Conservation (phyloP, 2,888 invertebrate species). For the Dryocosmus kuriphilus region DNA sequence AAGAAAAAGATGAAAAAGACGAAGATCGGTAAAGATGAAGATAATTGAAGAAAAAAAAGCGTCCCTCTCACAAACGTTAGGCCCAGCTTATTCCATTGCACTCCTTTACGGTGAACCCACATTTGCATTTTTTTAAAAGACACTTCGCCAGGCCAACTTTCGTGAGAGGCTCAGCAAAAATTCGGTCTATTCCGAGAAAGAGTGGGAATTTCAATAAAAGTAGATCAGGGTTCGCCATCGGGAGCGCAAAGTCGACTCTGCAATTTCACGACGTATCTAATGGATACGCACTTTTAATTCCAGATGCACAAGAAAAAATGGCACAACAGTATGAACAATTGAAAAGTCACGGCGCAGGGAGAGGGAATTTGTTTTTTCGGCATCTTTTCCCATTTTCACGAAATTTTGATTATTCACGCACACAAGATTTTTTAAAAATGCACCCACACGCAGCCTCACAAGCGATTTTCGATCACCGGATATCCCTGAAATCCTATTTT, state of each 20-base stretch:
- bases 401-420: constrained; percentile 22
- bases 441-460: constrained; percentile 37
- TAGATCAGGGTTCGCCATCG: constrained; percentile 32
- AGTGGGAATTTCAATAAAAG: constrained; percentile 18
- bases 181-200: constrained; percentile 19
- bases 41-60: background rate
- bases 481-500: constrained; percentile 39
- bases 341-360: background rate
- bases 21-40: background rate
- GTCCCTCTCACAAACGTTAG: constrained; percentile 9
- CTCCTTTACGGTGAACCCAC: background rate
- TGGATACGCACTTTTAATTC: constrained; percentile 33
- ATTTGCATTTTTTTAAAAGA: constrained; percentile 35
- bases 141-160: constrained; percentile 8
- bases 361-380: background rate
- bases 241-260: constrained; percentile 36
- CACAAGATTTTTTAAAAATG: constrained; percentile 13
- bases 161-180: background rate
- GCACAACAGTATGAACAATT: background rate
- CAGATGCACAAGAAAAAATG: constrained; percentile 28
- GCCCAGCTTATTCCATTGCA: background rate
- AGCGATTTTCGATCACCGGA: constrained; percentile 36
- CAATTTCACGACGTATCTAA: constrained; percentile 14
- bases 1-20: background rate
- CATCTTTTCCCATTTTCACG: background rate